phyloP scores from a whole-genome alignment of 1,140 invertebrate species.

The Caenorhabditis inopinata region DNA sequence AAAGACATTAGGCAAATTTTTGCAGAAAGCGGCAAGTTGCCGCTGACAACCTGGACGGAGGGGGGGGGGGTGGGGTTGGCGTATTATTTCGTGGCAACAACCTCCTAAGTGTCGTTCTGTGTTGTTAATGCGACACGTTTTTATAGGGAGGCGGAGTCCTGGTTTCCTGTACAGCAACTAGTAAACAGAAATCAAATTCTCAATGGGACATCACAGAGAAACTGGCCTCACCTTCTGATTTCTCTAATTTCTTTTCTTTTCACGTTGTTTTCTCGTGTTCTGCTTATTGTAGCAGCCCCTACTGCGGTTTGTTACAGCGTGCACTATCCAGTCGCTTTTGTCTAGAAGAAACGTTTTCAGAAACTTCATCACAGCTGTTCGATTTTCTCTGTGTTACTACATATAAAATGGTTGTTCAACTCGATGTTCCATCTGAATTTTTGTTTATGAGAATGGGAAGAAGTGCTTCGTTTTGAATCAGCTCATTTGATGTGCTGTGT shows the following conservation, averaged over 20 bases:
- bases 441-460: too few relatives aligned
- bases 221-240: background rate
- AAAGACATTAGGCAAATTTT: too few relatives aligned
- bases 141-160: too few relatives aligned
- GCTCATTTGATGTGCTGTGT: too few relatives aligned
- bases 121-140: too few relatives aligned
- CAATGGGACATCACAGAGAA: background rate
- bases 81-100: too few relatives aligned
- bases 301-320: conserved; percentile 24
- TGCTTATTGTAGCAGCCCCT: background rate
- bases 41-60: too few relatives aligned
- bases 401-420: background rate
- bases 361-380: conserved; percentile 10
- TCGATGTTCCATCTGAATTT: background rate
- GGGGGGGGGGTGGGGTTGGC: too few relatives aligned
- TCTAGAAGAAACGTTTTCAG: background rate
- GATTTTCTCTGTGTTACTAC: background rate
- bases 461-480: too few relatives aligned
- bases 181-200: background rate
- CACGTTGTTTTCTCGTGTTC: background rate
- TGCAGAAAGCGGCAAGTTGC: too few relatives aligned
- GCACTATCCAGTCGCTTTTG: background rate
- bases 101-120: too few relatives aligned
- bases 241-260: background rate
- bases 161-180: too few relatives aligned